A percentile compares a stretch with the other conserved stretches of the same genome.
Evolutionary conservation across 2,113 vertebrate genomes (phyloP).

Genomic region (Ceuthmochares aereus): DNA sequence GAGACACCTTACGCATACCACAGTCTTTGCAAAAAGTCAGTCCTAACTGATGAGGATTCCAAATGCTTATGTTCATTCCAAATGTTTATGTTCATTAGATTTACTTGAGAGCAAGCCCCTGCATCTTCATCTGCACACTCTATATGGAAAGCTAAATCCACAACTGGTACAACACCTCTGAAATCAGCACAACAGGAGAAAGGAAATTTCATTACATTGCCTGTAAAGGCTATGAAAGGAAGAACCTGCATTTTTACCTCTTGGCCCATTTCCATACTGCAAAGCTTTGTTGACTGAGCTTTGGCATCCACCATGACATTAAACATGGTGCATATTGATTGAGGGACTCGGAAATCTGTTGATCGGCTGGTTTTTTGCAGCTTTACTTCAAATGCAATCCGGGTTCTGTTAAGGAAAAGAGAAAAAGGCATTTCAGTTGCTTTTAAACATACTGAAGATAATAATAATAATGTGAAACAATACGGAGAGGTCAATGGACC

Average conservation of each 20-base stretch:
- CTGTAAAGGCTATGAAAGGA: conserved; percentile 57
- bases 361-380: conserved; percentile 97
- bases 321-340: conserved; percentile 99
- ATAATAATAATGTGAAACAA: conserved; percentile 53
- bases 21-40: conserved; percentile 52
- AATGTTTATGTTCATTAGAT: conserved; percentile 50
- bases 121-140: conserved; percentile 52
- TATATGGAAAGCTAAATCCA: conserved; percentile 46
- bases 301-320: conserved; percentile 99
- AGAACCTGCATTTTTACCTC: conserved; percentile 86
- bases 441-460: conserved; percentile 24
- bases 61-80: conserved; percentile 25
- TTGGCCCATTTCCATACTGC: conserved; percentile 97
- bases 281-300: conserved; percentile 97
- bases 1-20: conserved; percentile 44
- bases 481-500: conserved; percentile 38
- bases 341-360: conserved; percentile 97
- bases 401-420: conserved; percentile 84
- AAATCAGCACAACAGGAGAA: conserved; percentile 65
- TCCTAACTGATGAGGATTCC: conserved; percentile 47
- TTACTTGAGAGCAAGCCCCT: conserved; percentile 55
- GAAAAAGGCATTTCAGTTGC: conserved; percentile 59
- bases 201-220: conserved; percentile 61
- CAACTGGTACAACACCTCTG: conserved; percentile 54
- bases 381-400: conserved; percentile 95